Conservation (phyloP, 2,113 vertebrate species). For the Chiloscyllium plagiosum region DNA sequence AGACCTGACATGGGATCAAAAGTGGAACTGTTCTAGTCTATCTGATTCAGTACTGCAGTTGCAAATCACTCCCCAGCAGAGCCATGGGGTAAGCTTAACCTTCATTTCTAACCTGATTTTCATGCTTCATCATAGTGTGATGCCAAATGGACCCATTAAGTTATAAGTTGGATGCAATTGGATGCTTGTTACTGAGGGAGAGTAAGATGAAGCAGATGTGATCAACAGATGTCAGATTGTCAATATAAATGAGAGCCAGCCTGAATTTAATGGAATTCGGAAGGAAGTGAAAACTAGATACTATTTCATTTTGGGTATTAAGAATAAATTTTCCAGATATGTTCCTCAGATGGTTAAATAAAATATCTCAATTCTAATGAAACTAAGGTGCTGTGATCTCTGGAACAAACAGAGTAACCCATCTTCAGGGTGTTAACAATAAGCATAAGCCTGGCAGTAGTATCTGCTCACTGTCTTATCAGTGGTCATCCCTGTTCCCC, state of each 20-base stretch:
- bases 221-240: not conserved
- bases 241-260: too few relatives aligned
- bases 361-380: not conserved
- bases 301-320: not conserved
- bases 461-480: not conserved
- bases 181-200: not conserved
- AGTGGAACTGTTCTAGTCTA: not conserved
- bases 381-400: too few relatives aligned
- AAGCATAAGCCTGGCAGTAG: not conserved
- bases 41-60: not conserved
- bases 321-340: not conserved
- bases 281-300: too few relatives aligned
- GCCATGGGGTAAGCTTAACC: not conserved
- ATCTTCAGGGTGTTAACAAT: not conserved
- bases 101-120: not conserved
- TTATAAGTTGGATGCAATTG: not conserved
- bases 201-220: not conserved
- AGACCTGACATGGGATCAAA: not conserved
- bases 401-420: not conserved
- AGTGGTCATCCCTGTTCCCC: not conserved
- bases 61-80: not conserved
- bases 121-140: not conserved
- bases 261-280: too few relatives aligned
- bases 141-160: not conserved
- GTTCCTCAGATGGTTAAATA: not conserved